Conservation (phyloP, 1,140 invertebrate genomes). For the Kradibia gibbosae region DNA sequence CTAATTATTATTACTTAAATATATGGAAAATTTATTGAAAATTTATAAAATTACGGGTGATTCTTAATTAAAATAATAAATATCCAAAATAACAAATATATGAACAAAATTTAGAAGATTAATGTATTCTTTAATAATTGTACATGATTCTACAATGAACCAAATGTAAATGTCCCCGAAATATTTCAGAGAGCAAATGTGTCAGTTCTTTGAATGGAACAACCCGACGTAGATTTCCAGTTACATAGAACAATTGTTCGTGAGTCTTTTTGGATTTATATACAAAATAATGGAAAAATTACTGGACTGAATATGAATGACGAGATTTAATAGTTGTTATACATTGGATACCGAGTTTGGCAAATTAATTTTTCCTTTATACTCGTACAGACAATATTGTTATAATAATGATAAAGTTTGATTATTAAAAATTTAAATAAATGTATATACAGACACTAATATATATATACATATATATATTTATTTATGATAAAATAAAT, state of each 20-base stretch:
- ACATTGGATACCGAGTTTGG: neutral
- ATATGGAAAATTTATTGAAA: neutral
- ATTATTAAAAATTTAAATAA: too few relatives aligned
- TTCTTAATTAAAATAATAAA: neutral
- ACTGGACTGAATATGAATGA: slow-evolving; percentile 27
- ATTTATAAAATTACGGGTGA: too few relatives aligned
- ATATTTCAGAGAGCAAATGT: neutral
- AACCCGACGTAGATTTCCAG: slow-evolving; percentile 33
- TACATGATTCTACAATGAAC: slow-evolving; percentile 15
- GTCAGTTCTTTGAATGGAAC: neutral
- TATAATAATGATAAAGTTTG: too few relatives aligned
- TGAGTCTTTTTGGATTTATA: slow-evolving; percentile 5
- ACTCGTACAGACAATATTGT: slow-evolving; percentile 43
- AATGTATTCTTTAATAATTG: slow-evolving; percentile 26
- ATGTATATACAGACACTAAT: too few relatives aligned
- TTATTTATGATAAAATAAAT: too few relatives aligned
- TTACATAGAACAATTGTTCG: slow-evolving; percentile 38
- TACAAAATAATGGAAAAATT: slow-evolving; percentile 41
- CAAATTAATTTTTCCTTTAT: slow-evolving; percentile 46
- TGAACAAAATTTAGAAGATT: neutral
- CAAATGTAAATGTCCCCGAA: slow-evolving; percentile 17
- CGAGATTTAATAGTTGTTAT: slow-evolving; percentile 34
- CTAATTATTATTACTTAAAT: neutral
- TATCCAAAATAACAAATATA: neutral
- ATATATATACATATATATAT: too few relatives aligned